These are phyloP conservation scores for Dermochelys coriacea DNA, from an alignment of 2,797 vertebrate species.

Conservation along the genomic window DNA sequence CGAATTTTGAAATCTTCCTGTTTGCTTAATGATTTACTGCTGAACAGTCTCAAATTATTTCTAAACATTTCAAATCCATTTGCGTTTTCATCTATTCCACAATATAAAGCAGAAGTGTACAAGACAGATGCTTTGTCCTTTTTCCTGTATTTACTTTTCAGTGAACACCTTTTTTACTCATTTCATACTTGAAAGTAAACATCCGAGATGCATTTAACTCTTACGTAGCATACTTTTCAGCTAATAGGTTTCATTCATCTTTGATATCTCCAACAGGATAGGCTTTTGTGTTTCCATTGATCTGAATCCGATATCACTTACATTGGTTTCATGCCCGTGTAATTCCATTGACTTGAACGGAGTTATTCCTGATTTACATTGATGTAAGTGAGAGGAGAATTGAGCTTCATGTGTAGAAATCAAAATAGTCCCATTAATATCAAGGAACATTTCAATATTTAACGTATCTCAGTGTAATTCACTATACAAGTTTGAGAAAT, in stretches of 20 bases:
- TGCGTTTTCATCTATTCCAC: neutral
- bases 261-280: neutral
- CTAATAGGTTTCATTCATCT: neutral
- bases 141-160: constrained; percentile 2
- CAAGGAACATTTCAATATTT: neutral
- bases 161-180: neutral
- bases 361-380: neutral
- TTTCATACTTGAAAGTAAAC: constrained; percentile 22
- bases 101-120: neutral
- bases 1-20: neutral
- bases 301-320: neutral
- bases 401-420: neutral
- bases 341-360: neutral
- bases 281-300: neutral
- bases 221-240: neutral
- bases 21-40: neutral
- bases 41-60: neutral
- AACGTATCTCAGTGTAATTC: neutral
- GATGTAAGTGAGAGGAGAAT: neutral
- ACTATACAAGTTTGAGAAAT: neutral
- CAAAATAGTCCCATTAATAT: neutral
- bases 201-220: neutral
- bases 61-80: neutral
- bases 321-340: neutral
- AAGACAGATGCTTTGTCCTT: neutral